Base-by-base conservation (phyloP, 2,797 vertebrate genomes). In the Halcyon leucocephala region DNA sequence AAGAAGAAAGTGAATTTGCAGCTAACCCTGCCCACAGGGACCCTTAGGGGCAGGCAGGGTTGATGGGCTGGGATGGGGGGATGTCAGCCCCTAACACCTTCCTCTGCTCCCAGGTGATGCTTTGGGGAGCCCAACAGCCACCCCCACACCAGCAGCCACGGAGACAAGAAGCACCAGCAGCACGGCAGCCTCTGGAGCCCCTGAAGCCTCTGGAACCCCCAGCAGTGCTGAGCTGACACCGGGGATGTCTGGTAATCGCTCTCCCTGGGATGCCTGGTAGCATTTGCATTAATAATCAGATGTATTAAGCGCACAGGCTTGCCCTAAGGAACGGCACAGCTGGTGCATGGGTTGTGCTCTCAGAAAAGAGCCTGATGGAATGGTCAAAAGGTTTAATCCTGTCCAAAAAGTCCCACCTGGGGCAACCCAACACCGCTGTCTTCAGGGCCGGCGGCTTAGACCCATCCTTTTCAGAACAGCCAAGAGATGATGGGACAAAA, bases 121-220 rank as follows among this genome's bases (percentile, higher is more conserved):
- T 3, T 52, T 18, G 12, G 93, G 26, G 44, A 88, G 3, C 94
- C 0, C 41, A 0, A 28, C 41, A 5, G n/a, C 2, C 3, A 2
- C 12, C 10, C 3, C 73, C 3, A 1, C 9, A 0, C 0, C 0
- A 0, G 1, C 5, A 1, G 10, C 4, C 57, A 1, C 1, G 0
- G 15, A 0, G 8, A 2, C 2, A 0, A 7, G 41, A 62, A 28
- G 8, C 48, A 6, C 0, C 69, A 24, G 48, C 79, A 64, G 17
- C 0, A 0, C 5, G 0, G 46, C 70, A 48, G 10, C 69, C 67
- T 21, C 39, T 4, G 2, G 18, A 2, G 35, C 31, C 61, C 9
- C 9, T 3, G 21, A 9, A 55, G 6, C 28, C 3, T 0, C 13
- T 70, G n/a, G 12, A 62, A 5, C 15, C 3, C 0, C 13, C 91